These are phyloP conservation scores for Leptopilina myrica DNA, from an alignment of 2,888 invertebrate species.

Conservation along the genomic window DNA sequence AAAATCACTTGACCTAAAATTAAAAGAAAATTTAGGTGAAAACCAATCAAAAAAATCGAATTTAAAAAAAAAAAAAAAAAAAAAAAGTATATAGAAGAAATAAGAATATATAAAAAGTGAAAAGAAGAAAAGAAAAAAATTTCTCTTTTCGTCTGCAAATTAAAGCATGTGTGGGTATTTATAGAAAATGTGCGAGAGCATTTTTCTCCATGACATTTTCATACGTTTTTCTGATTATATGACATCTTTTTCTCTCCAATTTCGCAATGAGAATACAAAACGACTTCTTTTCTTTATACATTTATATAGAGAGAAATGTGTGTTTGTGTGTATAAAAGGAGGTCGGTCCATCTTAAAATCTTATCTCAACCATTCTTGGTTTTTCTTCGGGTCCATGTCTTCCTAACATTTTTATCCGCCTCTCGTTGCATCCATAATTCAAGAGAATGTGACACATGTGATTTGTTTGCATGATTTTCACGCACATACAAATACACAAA, in stretches of 20 bases:
- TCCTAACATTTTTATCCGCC: no score
- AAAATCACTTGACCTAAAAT: no score
- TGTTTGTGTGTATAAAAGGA: background rate
- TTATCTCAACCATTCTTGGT: background rate
- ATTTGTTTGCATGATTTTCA: constrained; percentile 21
- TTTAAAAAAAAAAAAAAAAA: no score
- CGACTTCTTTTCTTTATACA: background rate
- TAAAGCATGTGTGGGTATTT: background rate
- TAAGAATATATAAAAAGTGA: no score
- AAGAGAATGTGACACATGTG: constrained; percentile 4
- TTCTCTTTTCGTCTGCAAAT: background rate
- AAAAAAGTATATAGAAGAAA: no score
- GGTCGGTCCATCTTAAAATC: background rate
- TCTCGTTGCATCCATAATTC: constrained; percentile 16
- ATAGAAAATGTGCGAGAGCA: constrained; percentile 1
- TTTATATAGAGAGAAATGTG: background rate
- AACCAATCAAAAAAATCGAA: no score
- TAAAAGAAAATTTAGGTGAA: no score
- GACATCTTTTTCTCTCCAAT: background rate
- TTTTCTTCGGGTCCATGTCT: background rate
- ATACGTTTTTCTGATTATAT: background rate
- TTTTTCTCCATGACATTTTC: background rate
- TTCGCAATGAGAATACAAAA: constrained; percentile 19
- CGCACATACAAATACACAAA: background rate
- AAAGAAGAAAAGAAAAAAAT: background rate